phyloP scores from a whole-genome alignment of 2,888 invertebrate species.

The Aelia acuminata region DNA sequence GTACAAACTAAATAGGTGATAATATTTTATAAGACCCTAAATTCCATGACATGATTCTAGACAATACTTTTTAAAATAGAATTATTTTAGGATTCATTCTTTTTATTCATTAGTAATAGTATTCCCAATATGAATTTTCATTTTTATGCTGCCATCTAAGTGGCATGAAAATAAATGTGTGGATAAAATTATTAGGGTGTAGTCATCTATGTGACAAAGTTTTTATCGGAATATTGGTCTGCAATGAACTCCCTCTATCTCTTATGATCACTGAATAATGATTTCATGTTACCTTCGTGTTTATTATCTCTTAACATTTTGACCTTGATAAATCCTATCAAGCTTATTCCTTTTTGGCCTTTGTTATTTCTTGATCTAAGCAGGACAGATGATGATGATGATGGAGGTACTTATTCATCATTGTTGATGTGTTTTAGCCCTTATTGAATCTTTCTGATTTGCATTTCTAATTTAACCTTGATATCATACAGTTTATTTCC shows the following conservation, averaged over 20 bases:
- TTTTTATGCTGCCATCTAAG: not conserved
- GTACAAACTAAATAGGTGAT: conserved; percentile 38
- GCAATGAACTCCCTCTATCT: not conserved
- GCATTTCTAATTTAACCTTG: too few relatives aligned
- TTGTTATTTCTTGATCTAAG: not conserved
- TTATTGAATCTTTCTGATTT: not conserved
- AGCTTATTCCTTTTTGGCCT: not conserved
- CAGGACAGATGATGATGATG: too few relatives aligned
- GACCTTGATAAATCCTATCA: not conserved
- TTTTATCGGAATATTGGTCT: not conserved
- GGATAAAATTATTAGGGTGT: not conserved
- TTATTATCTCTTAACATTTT: not conserved
- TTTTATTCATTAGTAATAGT: not conserved
- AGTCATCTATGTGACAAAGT: not conserved
- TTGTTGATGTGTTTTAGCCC: not conserved
- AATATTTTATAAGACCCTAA: conserved; percentile 27
- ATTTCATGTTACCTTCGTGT: not conserved
- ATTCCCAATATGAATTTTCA: not conserved
- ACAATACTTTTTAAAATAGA: conserved; percentile 35
- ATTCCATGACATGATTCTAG: conserved; percentile 9
- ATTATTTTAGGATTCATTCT: not conserved
- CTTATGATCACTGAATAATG: not conserved
- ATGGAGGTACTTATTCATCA: not conserved
- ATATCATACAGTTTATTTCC: too few relatives aligned
- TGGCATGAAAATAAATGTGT: not conserved